Conservation (phyloP, 2,113 vertebrate genomes). For the Sturnus vulgaris region DNA sequence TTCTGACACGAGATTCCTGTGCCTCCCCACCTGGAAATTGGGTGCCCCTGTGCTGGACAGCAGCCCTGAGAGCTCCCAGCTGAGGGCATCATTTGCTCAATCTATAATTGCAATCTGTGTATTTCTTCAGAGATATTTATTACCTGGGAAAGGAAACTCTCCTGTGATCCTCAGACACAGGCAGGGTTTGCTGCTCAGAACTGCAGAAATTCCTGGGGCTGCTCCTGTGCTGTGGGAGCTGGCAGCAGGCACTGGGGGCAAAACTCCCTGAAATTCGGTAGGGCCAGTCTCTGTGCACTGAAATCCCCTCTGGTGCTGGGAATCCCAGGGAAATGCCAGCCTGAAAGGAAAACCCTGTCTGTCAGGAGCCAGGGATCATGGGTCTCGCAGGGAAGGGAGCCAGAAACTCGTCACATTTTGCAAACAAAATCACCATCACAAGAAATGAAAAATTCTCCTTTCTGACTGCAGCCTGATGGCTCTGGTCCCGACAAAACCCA, state of each 20-base stretch:
- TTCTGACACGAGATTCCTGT: not conserved
- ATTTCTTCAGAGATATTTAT: not conserved
- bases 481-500: not conserved
- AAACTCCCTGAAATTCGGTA: not conserved
- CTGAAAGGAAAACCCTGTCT: not conserved
- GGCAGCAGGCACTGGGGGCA: not conserved
- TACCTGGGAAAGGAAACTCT: not conserved
- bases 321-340: not conserved
- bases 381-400: not conserved
- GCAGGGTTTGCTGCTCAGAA: not conserved
- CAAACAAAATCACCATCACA: not conserved
- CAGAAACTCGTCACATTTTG: not conserved
- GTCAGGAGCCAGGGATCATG: not conserved
- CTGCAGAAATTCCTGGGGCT: not conserved
- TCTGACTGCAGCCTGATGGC: not conserved
- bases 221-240: not conserved
- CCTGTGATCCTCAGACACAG: not conserved
- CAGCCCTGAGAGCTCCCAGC: not conserved
- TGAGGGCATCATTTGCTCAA: not conserved
- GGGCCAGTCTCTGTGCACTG: not conserved
- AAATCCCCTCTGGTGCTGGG: not conserved
- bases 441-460: not conserved
- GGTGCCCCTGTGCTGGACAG: not conserved
- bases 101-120: not conserved
- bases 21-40: not conserved